Conservation (phyloP, 2,113 vertebrate genomes). For the Ciconia maguari region DNA sequence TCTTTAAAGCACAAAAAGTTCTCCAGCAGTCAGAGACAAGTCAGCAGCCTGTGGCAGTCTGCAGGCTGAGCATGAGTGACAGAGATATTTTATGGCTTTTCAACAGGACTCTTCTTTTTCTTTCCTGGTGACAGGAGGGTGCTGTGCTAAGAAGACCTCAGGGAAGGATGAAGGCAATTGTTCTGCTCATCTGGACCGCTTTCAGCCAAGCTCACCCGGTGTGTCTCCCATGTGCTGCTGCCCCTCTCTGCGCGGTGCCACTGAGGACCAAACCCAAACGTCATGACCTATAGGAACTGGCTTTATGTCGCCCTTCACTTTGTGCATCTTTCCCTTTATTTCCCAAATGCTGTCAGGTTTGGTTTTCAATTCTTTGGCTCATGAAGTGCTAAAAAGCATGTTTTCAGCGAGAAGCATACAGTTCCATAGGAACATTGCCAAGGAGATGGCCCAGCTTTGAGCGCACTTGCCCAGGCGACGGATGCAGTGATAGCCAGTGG, state of each 20-base stretch:
- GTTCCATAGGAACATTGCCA: not conserved
- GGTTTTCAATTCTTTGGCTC: not conserved
- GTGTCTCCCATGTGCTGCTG: accelerated
- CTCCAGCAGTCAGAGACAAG: not conserved
- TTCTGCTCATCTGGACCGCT: not conserved
- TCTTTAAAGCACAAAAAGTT: not conserved
- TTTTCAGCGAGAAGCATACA: not conserved
- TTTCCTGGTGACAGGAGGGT: not conserved
- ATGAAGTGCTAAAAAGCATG: not conserved
- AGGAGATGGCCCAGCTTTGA: not conserved
- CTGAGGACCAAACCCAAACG: not conserved
- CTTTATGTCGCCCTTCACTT: not conserved
- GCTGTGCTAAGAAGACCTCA: not conserved
- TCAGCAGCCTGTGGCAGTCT: not conserved
- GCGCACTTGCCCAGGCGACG: not conserved
- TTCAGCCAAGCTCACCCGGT: not conserved
- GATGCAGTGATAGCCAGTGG: not conserved
- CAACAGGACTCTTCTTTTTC: not conserved
- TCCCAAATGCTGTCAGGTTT: not conserved
- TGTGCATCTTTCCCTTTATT: not conserved
- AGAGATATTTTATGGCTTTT: not conserved
- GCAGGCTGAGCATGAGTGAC: not conserved
- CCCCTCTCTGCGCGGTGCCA: not conserved
- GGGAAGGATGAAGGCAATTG: not conserved
- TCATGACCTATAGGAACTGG: not conserved